Conservation (phyloP, 2,888 invertebrate species). For the Scaptomyza reducta region DNA sequence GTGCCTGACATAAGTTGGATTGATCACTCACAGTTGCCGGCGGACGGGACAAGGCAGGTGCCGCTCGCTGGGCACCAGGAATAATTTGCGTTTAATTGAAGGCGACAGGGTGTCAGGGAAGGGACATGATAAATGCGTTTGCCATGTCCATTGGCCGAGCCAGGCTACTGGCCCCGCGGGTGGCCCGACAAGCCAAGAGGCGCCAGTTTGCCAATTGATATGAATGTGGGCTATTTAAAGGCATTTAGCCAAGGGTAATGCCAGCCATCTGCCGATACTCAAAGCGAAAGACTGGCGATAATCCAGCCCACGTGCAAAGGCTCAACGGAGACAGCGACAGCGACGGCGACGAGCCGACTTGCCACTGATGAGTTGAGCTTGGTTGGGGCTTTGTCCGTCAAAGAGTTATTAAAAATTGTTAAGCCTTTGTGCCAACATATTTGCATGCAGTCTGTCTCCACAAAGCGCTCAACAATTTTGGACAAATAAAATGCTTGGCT, state of each 20-base stretch:
- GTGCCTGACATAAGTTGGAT: constrained; percentile 71
- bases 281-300: constrained; percentile 12
- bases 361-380: constrained; percentile 39
- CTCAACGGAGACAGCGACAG: not conserved
- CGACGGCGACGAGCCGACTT: not conserved
- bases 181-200: constrained; percentile 38
- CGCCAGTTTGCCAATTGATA: constrained; percentile 55
- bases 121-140: constrained; percentile 4
- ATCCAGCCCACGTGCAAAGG: constrained; percentile 30
- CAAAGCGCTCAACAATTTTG: constrained; percentile 50
- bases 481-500: constrained; percentile 40
- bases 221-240: constrained; percentile 75
- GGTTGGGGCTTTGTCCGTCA: constrained; percentile 54
- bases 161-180: constrained; percentile 51
- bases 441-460: constrained; percentile 35
- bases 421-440: constrained; percentile 63
- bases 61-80: constrained; percentile 55
- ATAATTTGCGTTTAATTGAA: constrained; percentile 74
- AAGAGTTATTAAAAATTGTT: constrained; percentile 56
- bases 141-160: not conserved
- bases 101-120: constrained; percentile 64
- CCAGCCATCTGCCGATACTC: constrained; percentile 36
- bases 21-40: constrained; percentile 53
- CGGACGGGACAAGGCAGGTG: too few relatives aligned
- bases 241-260: constrained; percentile 68